These are phyloP conservation scores for Chironex yamaguchii DNA, from an alignment of 30 jellyfish, hydroid and myxozoan genomes.

Conservation along the genomic window DNA sequence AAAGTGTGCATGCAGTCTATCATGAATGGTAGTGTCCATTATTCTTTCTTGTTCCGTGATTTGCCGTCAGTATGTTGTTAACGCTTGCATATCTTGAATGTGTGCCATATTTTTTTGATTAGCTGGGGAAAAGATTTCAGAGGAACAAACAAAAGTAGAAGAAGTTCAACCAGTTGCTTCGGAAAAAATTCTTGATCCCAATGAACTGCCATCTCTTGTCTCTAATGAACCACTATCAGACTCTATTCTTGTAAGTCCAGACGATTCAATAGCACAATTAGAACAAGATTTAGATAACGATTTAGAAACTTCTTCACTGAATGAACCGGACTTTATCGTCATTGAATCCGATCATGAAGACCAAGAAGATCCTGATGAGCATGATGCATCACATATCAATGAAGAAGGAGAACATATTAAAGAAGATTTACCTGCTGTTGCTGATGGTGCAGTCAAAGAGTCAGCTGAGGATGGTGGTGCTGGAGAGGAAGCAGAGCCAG, in stretches of 20 bases:
- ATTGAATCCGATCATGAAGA: constrained; percentile 29
- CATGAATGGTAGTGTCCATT: too few relatives aligned
- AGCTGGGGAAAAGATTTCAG: too few relatives aligned
- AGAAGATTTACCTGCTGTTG: constrained; percentile 4
- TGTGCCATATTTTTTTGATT: too few relatives aligned
- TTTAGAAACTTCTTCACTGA: too few relatives aligned
- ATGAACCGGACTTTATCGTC: constrained; percentile 15
- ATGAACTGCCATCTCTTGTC: not conserved
- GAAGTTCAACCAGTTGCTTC: too few relatives aligned
- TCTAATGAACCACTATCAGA: constrained; percentile 24
- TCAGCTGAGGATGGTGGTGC: not conserved
- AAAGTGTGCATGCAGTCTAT: too few relatives aligned
- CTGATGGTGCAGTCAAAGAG: not conserved
- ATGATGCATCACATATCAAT: not conserved
- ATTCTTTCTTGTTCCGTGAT: too few relatives aligned
- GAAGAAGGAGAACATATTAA: constrained; percentile 18
- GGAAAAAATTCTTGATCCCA: too few relatives aligned
- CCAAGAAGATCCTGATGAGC: constrained; percentile 31
- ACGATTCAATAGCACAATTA: constrained; percentile 49
- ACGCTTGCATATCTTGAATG: too few relatives aligned
- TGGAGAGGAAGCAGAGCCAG: not conserved
- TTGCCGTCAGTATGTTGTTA: too few relatives aligned
- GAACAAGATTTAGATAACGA: too few relatives aligned
- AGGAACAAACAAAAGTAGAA: too few relatives aligned
- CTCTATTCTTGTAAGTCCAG: constrained; percentile 51